Evolutionary conservation across 2,888 invertebrate genomes (phyloP).

Genomic region (Volucella zonaria): DNA sequence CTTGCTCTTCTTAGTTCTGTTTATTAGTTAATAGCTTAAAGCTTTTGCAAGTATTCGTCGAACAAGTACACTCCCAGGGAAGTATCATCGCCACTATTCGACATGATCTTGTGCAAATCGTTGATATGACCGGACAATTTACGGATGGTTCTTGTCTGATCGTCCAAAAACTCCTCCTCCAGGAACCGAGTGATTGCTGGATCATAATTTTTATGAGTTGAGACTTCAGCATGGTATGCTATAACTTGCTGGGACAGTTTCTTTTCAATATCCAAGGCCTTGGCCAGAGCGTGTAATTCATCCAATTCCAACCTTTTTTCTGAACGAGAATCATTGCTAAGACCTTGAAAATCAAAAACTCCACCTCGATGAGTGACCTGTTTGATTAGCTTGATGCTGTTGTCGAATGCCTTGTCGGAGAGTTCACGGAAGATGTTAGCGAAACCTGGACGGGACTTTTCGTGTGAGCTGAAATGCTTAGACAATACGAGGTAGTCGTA

Average conservation of each 20-base stretch:
- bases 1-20: background rate
- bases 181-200: constrained; percentile 89
- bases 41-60: constrained; percentile 85
- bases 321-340: background rate
- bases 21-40: constrained; percentile 76
- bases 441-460: constrained; percentile 90
- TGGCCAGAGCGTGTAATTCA: constrained; percentile 89
- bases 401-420: constrained; percentile 89
- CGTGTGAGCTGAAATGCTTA: constrained; percentile 90
- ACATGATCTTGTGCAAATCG: constrained; percentile 88
- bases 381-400: constrained; percentile 89
- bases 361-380: constrained; percentile 90
- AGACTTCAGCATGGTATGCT: constrained; percentile 86
- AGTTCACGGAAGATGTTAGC: constrained; percentile 88
- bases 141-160: constrained; percentile 87
- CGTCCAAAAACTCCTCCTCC: constrained; percentile 89
- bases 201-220: constrained; percentile 84
- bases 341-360: constrained; percentile 83
- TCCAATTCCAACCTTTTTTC: constrained; percentile 79
- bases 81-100: constrained; percentile 79
- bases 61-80: constrained; percentile 87
- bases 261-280: constrained; percentile 90
- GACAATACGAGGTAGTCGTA: constrained; percentile 90
- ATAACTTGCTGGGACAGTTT: constrained; percentile 87
- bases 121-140: constrained; percentile 88